Base-by-base conservation (phyloP, 1,140 invertebrate species). In the Sarcophaga bullata region DNA sequence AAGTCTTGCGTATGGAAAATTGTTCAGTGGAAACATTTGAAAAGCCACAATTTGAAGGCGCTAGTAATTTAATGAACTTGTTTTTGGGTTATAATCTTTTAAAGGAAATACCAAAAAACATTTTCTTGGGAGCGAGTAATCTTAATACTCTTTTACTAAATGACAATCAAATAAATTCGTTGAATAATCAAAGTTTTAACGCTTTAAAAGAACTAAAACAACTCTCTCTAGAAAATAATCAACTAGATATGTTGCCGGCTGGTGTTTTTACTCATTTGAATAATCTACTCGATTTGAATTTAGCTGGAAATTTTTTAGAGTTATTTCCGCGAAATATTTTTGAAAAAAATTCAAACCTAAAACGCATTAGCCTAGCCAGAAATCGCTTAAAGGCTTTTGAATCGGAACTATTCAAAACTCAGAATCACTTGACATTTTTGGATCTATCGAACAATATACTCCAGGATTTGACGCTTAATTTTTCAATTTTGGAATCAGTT, bases 21-120 rank as follows among this genome's bases (percentile, higher is more conserved):
- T 89, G 88, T 10, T 86, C 86, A 46, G 48, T 89, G 84, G 88
- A 89, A 72, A 81, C 86, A 0, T 89, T 89, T 52, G 88, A 89
- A 83, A 86, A 86, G 50, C 88, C 88, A 9, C 88, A 89, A 68
- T 89, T 89, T 48, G 88, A 89, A 81, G 88, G 88, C 2, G 88
- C 88, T 76, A 89, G 88, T 84, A 89, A 89, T 81, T 73, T 89
- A 85, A 89, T 88, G 88, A 85, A 85, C 37, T 80, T 89, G 8
- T 89, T 85, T 19, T 13, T 89, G 84, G 88, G 86, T 0, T 83
- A 87, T 58, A 89, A 89, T 85, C 86, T 83, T 7, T 25, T 89
- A 3, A 85, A 83, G 49, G 88, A 89, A 47, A 88, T 89, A 75
- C 88, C 88, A 15, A 89, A 87, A 73, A 89, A 89, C n/a, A 89